Base-by-base conservation (phyloP, 2,797 vertebrate genomes). In the Molothrus aeneus region DNA sequence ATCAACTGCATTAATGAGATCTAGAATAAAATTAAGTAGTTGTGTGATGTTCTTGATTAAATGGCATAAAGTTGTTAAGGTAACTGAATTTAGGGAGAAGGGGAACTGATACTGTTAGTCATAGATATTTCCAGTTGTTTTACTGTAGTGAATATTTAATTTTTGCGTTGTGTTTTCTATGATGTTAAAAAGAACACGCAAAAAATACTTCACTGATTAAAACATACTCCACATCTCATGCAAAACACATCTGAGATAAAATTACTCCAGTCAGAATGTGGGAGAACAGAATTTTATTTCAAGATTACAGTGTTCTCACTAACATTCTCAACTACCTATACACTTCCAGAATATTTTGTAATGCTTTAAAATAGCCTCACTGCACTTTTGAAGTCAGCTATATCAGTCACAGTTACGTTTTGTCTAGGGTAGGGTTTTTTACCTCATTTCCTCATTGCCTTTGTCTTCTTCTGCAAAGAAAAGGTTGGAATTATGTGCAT, bases 181-280 rank as follows among this genome's bases (percentile, higher is more conserved):
- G 24, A 60, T 36, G 42, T 28, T 73, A 21, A 63, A 85, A 61
- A 86, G 69, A 59, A 13, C 1, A 2, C 24, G 54, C 6, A 19
- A 69, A 72, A 80, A 93, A 43, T 60, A 38, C 36, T 56, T 53
- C 5, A 8, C 48, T 61, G 65, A 45, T 87, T 83, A 80, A 79
- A 68, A 61, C 32, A 43, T 42, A 47, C 14, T 61, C 43, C 65
- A 18, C 16, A 31, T 72, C 45, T 71, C 95, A 72, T 74, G 79
- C 64, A 94, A 92, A 92, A 74, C 34, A 25, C 34, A 79, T 92
- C 73, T 90, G 69, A 90, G 80, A 89, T 73, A 89, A 92, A 92
- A 85, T 78, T 64, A 38, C 54, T 81, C 38, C 40, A 53, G 74
- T 77, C 6, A 1, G 61, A 66, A 65, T 25, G 68, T 74, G 53